Conservation (phyloP, 2,888 invertebrate genomes). For the Agonopterix subpropinquella region DNA sequence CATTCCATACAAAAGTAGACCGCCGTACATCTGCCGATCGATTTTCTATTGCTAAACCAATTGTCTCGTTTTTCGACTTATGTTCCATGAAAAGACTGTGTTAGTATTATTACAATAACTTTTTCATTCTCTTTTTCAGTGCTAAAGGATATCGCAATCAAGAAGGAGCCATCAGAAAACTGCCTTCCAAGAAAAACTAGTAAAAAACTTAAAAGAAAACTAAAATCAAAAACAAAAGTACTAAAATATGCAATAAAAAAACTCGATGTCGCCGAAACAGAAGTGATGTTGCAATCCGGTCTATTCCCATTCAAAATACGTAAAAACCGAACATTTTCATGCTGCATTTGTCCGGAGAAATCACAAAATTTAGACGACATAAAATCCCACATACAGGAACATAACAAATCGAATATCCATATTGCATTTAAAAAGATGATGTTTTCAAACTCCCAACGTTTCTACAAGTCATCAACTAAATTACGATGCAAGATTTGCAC, state of each 20-base stretch:
- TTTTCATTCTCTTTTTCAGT: constrained; percentile 25
- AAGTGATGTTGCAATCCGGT: constrained; percentile 42
- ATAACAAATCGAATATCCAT: constrained; percentile 41
- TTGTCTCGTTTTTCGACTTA: no score
- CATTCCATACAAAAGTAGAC: no score
- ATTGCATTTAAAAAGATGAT: constrained; percentile 58
- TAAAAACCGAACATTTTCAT: constrained; percentile 40
- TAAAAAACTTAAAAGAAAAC: constrained; percentile 16
- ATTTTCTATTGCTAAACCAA: no score
- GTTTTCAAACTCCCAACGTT: constrained; percentile 44
- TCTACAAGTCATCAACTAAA: constrained; percentile 32
- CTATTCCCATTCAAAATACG: constrained; percentile 60
- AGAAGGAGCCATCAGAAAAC: constrained; percentile 28
- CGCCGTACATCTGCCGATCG: no score
- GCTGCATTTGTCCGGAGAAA: constrained; percentile 51
- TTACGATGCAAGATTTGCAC: constrained; percentile 57
- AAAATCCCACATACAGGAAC: constrained; percentile 40
- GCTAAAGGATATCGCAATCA: constrained; percentile 34
- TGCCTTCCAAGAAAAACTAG: constrained; percentile 24
- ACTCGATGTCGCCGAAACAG: constrained; percentile 37
- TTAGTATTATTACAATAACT: not conserved
- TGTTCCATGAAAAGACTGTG: not conserved
- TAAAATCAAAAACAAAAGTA: constrained; percentile 20
- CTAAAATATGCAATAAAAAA: constrained; percentile 31
- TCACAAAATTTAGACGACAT: constrained; percentile 42